Base-by-base conservation (phyloP, 2,113 vertebrate genomes). In the Alethe diademata region DNA sequence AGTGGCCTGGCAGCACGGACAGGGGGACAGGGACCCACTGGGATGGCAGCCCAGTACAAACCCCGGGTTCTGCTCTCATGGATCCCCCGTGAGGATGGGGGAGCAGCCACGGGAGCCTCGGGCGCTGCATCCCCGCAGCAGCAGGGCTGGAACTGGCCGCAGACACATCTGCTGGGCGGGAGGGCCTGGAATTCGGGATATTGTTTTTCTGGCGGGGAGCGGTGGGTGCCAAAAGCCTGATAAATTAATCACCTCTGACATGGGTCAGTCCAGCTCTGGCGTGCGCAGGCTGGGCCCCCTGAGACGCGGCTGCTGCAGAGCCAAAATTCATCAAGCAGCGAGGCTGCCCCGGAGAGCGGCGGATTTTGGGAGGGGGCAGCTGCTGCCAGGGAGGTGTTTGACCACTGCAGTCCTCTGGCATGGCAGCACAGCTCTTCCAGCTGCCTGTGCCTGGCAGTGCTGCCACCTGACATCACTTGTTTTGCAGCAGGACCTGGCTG, bases 161-260 rank as follows among this genome's bases (percentile, higher is more conserved):
- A 96, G 96, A 91, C 95, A 95, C 96, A 95, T 93, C 95, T 96
- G 96, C 93, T 86, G 96, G 95, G 90, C 10, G 90, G 95, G 94
- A 94, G 95, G 82, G 78, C 85, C 90, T 92, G 95, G 95, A 97
- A 96, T 95, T 90, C 8, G 90, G 94, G 96, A 96, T 92, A 88
- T 96, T 96, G 93, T 97, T 97, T 96, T 96, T 96, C 95, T 96
- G 82, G 88, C 79, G 73, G 94, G 69, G 94, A 95, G 92, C 0
- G 5, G 92, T 57, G 94, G 95, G 94, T 94, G 95, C 95, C 95
- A 96, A 96, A 95, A 96, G 72, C 95, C 94, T 94, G 94, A 97
- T 96, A 95, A 96, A 97, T 97, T 95, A 93, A 93, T 96, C 95
- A 96, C 96, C 94, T 96, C 90, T 89, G 95, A 95, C 94, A 93